Evolutionary conservation across 2,113 vertebrate species (phyloP), one percentile per base, ranked within the genome.

Genomic region (Delphinus delphis): DNA sequence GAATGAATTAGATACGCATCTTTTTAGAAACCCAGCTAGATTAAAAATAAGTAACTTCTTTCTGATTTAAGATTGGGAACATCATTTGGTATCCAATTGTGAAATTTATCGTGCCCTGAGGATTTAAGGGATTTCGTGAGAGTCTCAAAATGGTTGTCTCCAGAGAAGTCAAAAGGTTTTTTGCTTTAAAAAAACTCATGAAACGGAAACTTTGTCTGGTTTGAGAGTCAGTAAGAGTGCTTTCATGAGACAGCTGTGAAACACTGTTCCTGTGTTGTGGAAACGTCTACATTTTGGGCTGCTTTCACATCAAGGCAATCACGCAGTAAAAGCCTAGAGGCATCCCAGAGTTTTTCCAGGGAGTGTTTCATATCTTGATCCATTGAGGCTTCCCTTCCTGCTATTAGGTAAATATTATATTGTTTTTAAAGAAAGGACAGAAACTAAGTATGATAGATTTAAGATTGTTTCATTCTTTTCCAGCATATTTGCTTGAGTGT

Each of bases 391-490:
- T 18, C 44, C 28, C 77, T 62, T 88, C 44, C 33, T 6, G 8
- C 6, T 31, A 47, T 28, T 70, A 70, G 63, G 36, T 58, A 63
- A 63, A 36, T 25, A 28, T 62, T 74, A 41, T 23, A 82, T 31
- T 95, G 9, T 55, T 33, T 36, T 20, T 88, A 63, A 88, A 92
- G 62, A 36, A 88, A 62, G 55, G 70, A 41, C 25, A 65, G 28
- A 88, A 92, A 55, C 53, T 71, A 96, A 93, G n/a, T 77, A 44
- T 76, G 88, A 88, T 28, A 77, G n/a, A 70, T 23, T 65, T 88
- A 53, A 88, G 53, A 31, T 25, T 23, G 11, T 36, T 77, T 70
- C 53, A 63, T 88, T 53, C 38, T 83, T 88, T 63, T 70, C 68
- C 62, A 77, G 50, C 31, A 55, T 25, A 70, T 70, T 70, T 88